Conservation (phyloP, 2,888 invertebrate species). For the Cistogaster globosa region DNA sequence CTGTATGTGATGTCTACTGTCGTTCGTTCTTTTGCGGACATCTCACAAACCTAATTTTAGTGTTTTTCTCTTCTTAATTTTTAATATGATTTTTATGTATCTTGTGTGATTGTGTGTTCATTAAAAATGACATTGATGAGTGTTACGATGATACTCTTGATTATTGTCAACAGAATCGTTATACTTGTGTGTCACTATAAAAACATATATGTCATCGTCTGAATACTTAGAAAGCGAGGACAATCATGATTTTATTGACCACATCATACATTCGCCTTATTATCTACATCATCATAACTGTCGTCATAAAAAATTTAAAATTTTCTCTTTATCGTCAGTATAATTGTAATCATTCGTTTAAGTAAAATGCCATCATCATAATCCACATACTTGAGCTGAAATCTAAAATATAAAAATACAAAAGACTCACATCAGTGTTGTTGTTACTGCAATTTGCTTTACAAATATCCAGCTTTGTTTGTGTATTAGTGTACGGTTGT, state of each 20-base stretch:
- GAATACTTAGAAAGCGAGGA: slow-evolving; percentile 14
- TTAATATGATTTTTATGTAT: slow-evolving; percentile 32
- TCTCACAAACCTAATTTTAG: slow-evolving; percentile 24
- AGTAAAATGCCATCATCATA: slow-evolving; percentile 9
- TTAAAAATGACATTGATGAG: slow-evolving; percentile 58
- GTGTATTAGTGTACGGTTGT: background rate
- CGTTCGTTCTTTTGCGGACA: background rate
- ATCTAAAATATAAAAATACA: background rate
- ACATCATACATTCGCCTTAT: slow-evolving; percentile 47
- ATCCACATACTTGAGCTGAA: too few species aligned
- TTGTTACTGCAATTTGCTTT: too few species aligned
- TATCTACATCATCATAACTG: slow-evolving; percentile 18
- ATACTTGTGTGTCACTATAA: slow-evolving; percentile 5
- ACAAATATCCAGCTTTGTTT: background rate
- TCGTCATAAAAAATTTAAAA: slow-evolving; percentile 13
- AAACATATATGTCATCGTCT: background rate
- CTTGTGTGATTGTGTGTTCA: slow-evolving; percentile 54
- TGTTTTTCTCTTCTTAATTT: slow-evolving; percentile 9
- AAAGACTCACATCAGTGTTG: background rate
- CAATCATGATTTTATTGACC: slow-evolving; percentile 28
- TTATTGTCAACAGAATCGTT: slow-evolving; percentile 43
- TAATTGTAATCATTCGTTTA: slow-evolving; percentile 52
- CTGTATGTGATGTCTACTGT: background rate
- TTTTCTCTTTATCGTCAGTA: slow-evolving; percentile 29
- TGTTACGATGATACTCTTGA: slow-evolving; percentile 56